phyloP scores from a whole-genome alignment of 2,113 vertebrate genomes.

The Tragelaphus imberbis region DNA sequence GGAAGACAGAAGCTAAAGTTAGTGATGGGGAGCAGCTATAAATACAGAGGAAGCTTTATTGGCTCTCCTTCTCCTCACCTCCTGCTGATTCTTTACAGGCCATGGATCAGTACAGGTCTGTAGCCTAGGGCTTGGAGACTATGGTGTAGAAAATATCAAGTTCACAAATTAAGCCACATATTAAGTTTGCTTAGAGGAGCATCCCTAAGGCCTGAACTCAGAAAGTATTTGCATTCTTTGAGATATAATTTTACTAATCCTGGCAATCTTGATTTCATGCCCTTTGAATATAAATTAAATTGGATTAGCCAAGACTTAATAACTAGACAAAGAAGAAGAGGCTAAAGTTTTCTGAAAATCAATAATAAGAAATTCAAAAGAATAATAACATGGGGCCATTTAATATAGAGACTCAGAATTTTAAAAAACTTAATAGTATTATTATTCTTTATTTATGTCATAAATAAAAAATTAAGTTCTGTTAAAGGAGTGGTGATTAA shows the following conservation, averaged over 20 bases:
- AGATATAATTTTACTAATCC: background rate
- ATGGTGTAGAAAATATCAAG: background rate
- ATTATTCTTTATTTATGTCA: background rate
- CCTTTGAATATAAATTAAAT: background rate
- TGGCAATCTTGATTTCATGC: background rate
- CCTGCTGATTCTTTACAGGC: background rate
- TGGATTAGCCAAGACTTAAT: background rate
- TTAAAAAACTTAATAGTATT: background rate
- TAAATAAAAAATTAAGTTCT: background rate
- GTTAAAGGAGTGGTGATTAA: background rate
- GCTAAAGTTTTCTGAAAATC: background rate
- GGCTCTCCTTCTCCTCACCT: background rate
- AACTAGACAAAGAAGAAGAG: background rate
- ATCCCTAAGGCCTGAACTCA: background rate
- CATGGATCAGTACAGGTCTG: background rate
- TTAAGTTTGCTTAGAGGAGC: background rate
- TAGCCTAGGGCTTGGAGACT: background rate
- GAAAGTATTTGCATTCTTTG: background rate
- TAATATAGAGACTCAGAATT: background rate
- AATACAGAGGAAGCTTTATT: background rate
- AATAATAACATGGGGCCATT: background rate
- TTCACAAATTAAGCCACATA: background rate
- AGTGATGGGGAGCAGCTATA: background rate
- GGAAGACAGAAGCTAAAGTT: background rate
- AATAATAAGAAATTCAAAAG: background rate